phyloP scores from a whole-genome alignment of 2,113 vertebrate species.

The Emberiza fucata region DNA sequence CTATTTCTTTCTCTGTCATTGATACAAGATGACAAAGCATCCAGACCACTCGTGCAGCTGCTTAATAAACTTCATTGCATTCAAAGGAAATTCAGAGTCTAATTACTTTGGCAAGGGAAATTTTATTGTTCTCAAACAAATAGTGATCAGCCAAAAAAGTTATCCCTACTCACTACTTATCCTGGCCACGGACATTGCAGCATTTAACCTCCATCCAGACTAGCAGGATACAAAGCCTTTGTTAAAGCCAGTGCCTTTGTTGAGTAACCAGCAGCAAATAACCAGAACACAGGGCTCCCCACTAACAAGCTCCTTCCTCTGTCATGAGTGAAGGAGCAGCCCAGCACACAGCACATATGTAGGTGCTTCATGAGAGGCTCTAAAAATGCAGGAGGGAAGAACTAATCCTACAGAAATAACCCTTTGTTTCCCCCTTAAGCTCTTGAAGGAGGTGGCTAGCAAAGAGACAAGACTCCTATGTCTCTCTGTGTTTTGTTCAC shows the following conservation, averaged over 20 bases:
- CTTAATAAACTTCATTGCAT: neutral
- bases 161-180: conserved; percentile 47
- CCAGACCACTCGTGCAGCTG: neutral
- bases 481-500: neutral
- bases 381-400: neutral
- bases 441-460: neutral
- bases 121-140: conserved; percentile 29
- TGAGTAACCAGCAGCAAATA: conserved; percentile 24
- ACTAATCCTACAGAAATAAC: neutral
- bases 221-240: neutral
- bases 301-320: neutral
- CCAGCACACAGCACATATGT: neutral
- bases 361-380: neutral
- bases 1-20: neutral
- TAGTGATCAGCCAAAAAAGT: neutral
- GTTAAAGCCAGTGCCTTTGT: conserved; percentile 7
- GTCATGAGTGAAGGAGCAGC: neutral
- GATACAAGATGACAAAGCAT: neutral
- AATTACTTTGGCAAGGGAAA: conserved; percentile 23
- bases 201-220: conserved; percentile 19
- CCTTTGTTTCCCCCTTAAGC: neutral
- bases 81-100: neutral
- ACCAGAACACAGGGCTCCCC: neutral
- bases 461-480: neutral
- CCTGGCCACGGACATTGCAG: conserved; percentile 19